Evolutionary conservation across 2,113 vertebrate genomes (phyloP), one percentile per base, ranked within the genome.

Genomic region (Anoura caudifer): DNA sequence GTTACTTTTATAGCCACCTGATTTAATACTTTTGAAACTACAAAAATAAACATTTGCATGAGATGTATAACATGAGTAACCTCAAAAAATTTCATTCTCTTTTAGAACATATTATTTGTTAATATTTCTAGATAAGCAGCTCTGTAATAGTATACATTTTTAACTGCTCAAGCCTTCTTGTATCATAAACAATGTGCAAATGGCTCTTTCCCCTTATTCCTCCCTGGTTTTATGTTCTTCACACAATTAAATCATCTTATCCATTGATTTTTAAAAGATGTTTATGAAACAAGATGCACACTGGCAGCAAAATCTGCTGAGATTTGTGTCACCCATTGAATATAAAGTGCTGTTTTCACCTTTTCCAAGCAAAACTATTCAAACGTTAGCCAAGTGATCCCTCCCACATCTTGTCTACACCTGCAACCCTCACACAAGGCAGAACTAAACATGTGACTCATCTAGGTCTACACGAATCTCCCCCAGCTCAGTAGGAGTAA

Each of bases 361-460:
- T 84, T 95, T 95, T 92, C 33, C 28, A 91, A 93, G 96, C 52
- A 83, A 93, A 96, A 67, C 54, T 43, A 17, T 50, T 20, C 41
- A 28, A 82, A 82, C 87, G 70, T 47, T 14, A 72, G 54, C 65
- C 69, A 43, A 52, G 36, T 22, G 80, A 92, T 79, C 36, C 73
- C 65, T 69, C 75, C 65, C 45, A 54, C 84, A 28, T 95, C 76
- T 96, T 87, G 54, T 93, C 50, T 63, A 12, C 2, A 38, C 82
- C 16, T 45, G 31, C 33, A 50, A 16, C 43, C 75, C 56, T 65
- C 81, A 69, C n/a, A 77, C 54, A 28, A 70, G 16, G 7, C 0
- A 1, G 92, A 67, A 38, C 99, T 98, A 99, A 95, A 99, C 99
- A 0, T 99, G 99, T 80, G 99, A 99, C 97, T 99, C 99, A 33